Percentiles rank a stretch among this genome's conserved stretches.
phyloP scores from a whole-genome alignment of 2,888 invertebrate genomes.

The Dicycla oo region DNA sequence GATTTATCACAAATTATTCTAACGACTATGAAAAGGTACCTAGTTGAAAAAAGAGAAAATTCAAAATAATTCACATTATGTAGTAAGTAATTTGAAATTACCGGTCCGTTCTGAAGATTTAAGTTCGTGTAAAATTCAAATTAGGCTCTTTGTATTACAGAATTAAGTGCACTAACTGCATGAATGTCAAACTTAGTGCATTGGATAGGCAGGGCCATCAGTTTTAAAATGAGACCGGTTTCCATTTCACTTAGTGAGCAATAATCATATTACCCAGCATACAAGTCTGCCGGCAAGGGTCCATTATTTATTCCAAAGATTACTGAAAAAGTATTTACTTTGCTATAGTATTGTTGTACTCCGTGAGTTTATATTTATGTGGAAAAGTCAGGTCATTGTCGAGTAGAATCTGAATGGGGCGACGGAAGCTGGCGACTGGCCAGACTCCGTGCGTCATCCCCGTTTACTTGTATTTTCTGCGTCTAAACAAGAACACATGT shows the following conservation, averaged over 20 bases:
- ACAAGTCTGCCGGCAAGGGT: not conserved
- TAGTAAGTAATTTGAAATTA: not conserved
- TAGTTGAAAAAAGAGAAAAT: too few relatives aligned
- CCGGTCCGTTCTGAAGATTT: not conserved
- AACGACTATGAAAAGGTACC: not conserved
- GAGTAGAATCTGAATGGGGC: constrained; percentile 85
- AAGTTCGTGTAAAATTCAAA: not conserved
- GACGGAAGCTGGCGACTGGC: constrained; percentile 84
- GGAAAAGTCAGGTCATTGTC: constrained; percentile 86
- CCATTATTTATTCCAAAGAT: constrained; percentile 38
- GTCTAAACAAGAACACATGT: constrained; percentile 72
- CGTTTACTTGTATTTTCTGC: constrained; percentile 76
- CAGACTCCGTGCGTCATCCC: constrained; percentile 84
- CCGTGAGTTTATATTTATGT: constrained; percentile 69
- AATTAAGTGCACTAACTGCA: not conserved
- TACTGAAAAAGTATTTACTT: constrained; percentile 18
- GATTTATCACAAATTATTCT: constrained; percentile 4
- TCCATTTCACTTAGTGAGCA: not conserved
- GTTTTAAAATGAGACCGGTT: not conserved
- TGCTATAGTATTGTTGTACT: constrained; percentile 46
- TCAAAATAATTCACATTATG: not conserved
- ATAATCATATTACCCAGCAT: not conserved
- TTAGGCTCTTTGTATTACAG: not conserved
- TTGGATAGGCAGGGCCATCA: not conserved
- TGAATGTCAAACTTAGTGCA: too few relatives aligned